Base-by-base conservation (phyloP, 2,888 invertebrate genomes). In the Drosophila nr. perissopoda region DNA sequence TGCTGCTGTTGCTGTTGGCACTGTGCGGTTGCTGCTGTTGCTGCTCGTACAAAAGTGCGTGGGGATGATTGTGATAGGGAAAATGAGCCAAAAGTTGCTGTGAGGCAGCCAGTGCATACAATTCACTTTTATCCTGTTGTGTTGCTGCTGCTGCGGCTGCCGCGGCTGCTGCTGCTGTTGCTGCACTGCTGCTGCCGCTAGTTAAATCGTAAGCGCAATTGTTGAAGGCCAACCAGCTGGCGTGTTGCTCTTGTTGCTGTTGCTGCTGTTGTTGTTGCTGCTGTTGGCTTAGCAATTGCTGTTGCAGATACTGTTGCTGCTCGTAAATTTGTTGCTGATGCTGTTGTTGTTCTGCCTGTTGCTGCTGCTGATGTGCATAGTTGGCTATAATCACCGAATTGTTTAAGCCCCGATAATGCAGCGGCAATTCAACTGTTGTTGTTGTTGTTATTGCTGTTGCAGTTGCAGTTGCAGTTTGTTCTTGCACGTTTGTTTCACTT, bases 381-480 rank as follows among this genome's bases (percentile, higher is more conserved):
- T 89, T 92, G 48, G 92, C 81, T 81, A 91, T 92, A 46, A 92
- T 92, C 64, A 92, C 92, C 42, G 92, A 92, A 81, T 92, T 92
- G 73, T 92, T 92, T 34, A 90, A 76, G 48, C 92, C 92, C 58
- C 92, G 92, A 88, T 92, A 92, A 82, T 92, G 91, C 67, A 88
- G 78, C 13, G 92, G 92, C 54, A 92, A 46, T 51, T 81, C 81
- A 52, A 38, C 48, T 38, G 36, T 33, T 65, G 70, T 40, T 70
- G 56, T 48, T 69, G 54, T 53, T 75, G 67, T 40, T 68, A 51
- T 18, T 69, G 54, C 42, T 53, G 60, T 10, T 68, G 59, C 46
- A 66, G 64, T 42, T 75, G 70, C 42, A 57, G 58, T 49, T 71
- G 48, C 52, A 58, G 68, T 63, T 70, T 78, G 70, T 74, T 78